Evolutionary conservation across 2,113 vertebrate genomes (phyloP).

Genomic region (Forbesichthys papilliferus): DNA sequence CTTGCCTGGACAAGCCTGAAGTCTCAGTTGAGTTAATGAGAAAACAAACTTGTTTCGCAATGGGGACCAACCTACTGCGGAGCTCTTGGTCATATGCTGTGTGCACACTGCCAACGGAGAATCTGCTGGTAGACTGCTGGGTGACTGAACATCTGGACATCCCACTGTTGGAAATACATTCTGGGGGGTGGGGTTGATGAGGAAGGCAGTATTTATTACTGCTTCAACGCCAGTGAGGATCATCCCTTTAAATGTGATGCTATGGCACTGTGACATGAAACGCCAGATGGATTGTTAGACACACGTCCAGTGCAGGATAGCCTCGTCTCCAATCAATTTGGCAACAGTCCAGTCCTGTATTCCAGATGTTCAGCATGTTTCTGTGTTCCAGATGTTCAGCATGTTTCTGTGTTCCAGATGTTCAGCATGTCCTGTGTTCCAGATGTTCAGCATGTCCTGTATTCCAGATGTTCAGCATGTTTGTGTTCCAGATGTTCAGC

Average conservation of each 20-base stretch:
- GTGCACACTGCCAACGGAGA: conserved; percentile 46
- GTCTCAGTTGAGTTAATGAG: conserved; percentile 24
- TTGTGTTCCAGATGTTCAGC: not conserved
- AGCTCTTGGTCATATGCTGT: conserved; percentile 39
- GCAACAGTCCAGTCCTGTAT: not conserved
- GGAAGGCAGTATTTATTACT: no score
- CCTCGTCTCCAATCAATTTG: no score
- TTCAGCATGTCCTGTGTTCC: not conserved
- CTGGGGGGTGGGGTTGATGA: no score
- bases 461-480: not conserved
- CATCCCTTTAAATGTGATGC: no score
- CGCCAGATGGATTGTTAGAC: no score
- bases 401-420: conserved; percentile 16
- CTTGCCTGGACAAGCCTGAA: conserved; percentile 33
- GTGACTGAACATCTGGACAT: conserved; percentile 6
- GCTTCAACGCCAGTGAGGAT: no score
- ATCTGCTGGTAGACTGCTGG: conserved; percentile 28
- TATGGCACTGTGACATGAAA: no score
- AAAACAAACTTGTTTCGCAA: conserved; percentile 47
- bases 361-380: conserved; percentile 3
- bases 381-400: not conserved
- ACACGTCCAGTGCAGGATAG: no score
- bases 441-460: not conserved
- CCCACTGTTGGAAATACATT: not conserved
- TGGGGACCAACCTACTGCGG: conserved; percentile 45